These are phyloP conservation scores for Alligator sinensis DNA, from an alignment of 2,113 vertebrate species.

Conservation along the genomic window DNA sequence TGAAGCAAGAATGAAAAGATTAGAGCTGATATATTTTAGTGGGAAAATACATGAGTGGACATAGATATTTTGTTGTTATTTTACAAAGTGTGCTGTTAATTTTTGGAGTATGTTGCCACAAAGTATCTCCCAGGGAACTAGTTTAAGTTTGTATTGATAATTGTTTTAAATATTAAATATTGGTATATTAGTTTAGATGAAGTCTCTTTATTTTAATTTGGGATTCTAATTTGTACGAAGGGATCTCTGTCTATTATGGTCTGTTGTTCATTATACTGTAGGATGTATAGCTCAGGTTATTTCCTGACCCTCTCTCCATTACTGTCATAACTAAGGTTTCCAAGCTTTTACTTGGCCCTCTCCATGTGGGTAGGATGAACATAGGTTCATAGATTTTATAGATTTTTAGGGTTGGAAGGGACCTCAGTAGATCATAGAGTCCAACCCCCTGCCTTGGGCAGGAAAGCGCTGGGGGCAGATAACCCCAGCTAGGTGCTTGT, in stretches of 20 bases:
- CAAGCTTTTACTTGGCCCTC: not conserved
- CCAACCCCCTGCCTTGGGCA: too few relatives aligned
- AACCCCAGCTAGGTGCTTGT: too few relatives aligned
- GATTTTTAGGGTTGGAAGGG: too few relatives aligned
- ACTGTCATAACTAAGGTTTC: not conserved
- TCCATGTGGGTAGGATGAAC: not conserved
- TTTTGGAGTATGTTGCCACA: not conserved
- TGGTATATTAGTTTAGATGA: not conserved
- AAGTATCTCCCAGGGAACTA: not conserved
- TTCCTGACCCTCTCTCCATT: not conserved
- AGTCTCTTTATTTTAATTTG: not conserved
- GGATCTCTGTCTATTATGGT: not conserved
- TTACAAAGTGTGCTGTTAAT: not conserved
- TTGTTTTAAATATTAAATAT: too few relatives aligned
- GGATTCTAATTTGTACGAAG: not conserved
- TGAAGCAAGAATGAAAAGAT: not conserved
- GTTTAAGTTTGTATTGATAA: too few relatives aligned
- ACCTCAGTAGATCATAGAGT: too few relatives aligned
- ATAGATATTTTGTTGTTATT: not conserved
- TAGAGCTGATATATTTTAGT: not conserved
- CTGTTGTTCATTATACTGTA: too few relatives aligned
- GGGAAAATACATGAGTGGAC: not conserved
- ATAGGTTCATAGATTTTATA: too few relatives aligned
- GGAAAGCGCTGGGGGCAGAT: too few relatives aligned
- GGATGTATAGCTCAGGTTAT: not conserved